Evolutionary conservation across 2,888 invertebrate genomes (phyloP).

Genomic region (Mamestra brassicae): DNA sequence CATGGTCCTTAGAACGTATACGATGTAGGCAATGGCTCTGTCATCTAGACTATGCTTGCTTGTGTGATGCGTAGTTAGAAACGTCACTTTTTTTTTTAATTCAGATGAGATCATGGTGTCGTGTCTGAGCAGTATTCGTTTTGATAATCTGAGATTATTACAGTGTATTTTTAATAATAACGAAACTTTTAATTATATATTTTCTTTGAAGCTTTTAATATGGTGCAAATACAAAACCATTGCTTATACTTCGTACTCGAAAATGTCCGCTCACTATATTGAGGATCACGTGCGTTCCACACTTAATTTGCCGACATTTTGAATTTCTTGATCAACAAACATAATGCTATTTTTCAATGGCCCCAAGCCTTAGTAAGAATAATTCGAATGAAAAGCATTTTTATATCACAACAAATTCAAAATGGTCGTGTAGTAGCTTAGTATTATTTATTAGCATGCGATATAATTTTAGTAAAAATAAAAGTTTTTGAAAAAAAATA

Average conservation of each 20-base stretch:
- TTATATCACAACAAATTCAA: conserved; percentile 71
- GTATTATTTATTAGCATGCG: conserved; percentile 90
- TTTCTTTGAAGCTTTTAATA: neutral
- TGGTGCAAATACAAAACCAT: conserved; percentile 35
- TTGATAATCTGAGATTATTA: conserved; percentile 22
- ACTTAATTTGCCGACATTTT: conserved; percentile 78
- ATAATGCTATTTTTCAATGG: conserved; percentile 46
- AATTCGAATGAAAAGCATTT: conserved; percentile 45
- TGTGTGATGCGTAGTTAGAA: conserved; percentile 15
- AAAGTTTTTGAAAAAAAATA: conserved; percentile 72
- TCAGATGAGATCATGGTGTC: conserved; percentile 25
- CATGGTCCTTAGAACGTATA: conserved; percentile 57
- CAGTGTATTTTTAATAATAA: neutral
- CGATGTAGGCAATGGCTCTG: conserved; percentile 46
- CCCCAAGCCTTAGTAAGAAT: conserved; percentile 45
- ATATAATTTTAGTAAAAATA: conserved; percentile 77
- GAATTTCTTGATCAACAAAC: conserved; percentile 72
- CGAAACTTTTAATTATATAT: neutral
- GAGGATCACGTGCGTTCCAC: conserved; percentile 79
- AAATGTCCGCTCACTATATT: conserved; percentile 70
- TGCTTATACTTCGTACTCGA: conserved; percentile 47
- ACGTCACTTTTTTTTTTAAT: neutral
- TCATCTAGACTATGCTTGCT: conserved; percentile 30
- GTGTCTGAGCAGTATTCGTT: neutral
- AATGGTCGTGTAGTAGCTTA: conserved; percentile 79